Conservation (phyloP, 2,888 invertebrate species). For the Pantelozetes paolii region DNA sequence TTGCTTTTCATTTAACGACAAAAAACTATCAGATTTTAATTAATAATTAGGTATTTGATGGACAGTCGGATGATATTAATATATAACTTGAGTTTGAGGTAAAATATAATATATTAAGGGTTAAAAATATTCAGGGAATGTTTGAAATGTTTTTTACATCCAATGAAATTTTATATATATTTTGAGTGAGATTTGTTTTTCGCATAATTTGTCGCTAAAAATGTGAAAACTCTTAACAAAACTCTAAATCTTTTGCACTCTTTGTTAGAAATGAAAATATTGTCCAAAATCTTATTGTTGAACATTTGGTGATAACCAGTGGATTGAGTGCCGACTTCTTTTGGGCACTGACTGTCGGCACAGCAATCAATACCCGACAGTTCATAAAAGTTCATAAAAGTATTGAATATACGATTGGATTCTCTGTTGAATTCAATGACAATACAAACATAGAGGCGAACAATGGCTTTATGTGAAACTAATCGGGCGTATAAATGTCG, state of each 20-base stretch:
- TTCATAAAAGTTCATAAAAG: slow-evolving; percentile 16
- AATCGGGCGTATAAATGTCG: slow-evolving; percentile 35
- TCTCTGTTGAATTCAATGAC: neutral
- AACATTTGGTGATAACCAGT: neutral
- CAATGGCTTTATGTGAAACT: slow-evolving; percentile 36
- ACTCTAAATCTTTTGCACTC: neutral
- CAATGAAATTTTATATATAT: neutral
- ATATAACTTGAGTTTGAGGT: too few species aligned
- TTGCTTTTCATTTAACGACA: neutral
- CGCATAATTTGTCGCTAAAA: neutral
- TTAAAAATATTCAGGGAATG: too few species aligned
- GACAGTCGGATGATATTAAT: too few species aligned
- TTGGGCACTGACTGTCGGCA: neutral
- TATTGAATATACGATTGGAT: neutral
- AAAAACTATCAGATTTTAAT: too few species aligned
- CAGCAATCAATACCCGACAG: neutral
- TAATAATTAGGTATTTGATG: too few species aligned
- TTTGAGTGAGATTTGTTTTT: neutral
- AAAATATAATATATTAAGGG: too few species aligned
- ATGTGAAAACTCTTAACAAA: neutral
- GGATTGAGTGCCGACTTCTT: slow-evolving; percentile 6
- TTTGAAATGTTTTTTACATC: too few species aligned
- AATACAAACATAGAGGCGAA: neutral
- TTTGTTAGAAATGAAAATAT: slow-evolving; percentile 7
- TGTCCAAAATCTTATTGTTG: slow-evolving; percentile 25